Evolutionary conservation across 1,140 invertebrate species (phyloP).

Genomic region (Ectropis grisescens): DNA sequence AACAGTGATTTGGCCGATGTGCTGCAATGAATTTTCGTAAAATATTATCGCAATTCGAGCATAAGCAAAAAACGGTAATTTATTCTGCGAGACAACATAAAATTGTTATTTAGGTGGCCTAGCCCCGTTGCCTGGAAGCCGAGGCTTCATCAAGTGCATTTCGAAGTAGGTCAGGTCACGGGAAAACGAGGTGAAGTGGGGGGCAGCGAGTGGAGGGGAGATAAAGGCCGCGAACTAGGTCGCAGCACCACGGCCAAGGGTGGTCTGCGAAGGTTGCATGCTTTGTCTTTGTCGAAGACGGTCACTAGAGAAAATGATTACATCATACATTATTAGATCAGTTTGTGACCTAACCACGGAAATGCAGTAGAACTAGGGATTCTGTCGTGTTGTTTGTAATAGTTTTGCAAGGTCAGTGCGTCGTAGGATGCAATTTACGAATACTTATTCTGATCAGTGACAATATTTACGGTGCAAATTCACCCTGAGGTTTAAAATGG

Average conservation of each 20-base stretch:
- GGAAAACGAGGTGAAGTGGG: slow-evolving; percentile 18
- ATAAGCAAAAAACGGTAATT: too few relatives aligned
- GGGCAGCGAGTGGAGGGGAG: slow-evolving; percentile 8
- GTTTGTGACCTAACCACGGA: too few relatives aligned
- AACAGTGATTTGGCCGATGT: background rate
- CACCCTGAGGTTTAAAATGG: too few relatives aligned
- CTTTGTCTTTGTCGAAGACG: slow-evolving; percentile 35
- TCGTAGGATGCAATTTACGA: too few relatives aligned
- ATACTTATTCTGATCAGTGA: too few relatives aligned
- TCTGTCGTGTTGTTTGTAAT: too few relatives aligned
- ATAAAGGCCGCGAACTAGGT: slow-evolving; percentile 37
- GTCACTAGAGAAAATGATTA: background rate
- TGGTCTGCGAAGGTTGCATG: slow-evolving; percentile 56
- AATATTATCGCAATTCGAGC: background rate
- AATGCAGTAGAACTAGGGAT: too few relatives aligned
- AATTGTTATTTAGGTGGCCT: background rate
- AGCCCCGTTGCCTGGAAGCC: slow-evolving; percentile 19
- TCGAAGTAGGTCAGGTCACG: slow-evolving; percentile 57
- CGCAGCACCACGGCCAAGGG: slow-evolving; percentile 63
- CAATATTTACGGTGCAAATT: too few relatives aligned
- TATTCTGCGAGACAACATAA: too few relatives aligned
- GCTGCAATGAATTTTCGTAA: background rate
- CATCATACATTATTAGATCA: too few relatives aligned
- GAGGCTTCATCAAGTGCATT: slow-evolving; percentile 54
- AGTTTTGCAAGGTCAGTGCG: too few relatives aligned